Evolutionary conservation across 2,888 invertebrate genomes (phyloP).

Genomic region (Tinea semifulvella): DNA sequence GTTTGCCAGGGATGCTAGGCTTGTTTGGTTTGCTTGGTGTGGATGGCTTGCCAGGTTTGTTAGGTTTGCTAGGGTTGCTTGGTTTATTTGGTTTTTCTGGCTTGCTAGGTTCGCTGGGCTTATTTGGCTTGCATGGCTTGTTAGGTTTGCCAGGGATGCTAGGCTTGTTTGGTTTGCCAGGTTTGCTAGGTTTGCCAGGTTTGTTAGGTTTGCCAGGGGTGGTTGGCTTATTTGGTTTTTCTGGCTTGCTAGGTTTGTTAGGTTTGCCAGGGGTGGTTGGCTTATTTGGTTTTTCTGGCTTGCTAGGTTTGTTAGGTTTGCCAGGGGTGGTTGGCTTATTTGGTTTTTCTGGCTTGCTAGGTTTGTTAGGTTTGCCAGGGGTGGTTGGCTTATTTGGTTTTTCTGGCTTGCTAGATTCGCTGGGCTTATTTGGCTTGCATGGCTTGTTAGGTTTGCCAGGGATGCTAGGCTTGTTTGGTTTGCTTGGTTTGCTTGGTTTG

Average conservation of each 20-base stretch:
- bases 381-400: slow-evolving; percentile 12
- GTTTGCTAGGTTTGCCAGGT: slow-evolving; percentile 10
- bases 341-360: slow-evolving; percentile 3
- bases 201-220: slow-evolving; percentile 7
- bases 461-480: slow-evolving; percentile 11
- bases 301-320: slow-evolving; percentile 25
- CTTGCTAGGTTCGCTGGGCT: background rate
- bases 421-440: slow-evolving; percentile 3
- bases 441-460: slow-evolving; percentile 14
- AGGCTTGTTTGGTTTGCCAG: slow-evolving; percentile 18
- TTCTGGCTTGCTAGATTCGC: slow-evolving; percentile 13
- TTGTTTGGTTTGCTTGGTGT: slow-evolving; percentile 11
- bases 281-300: slow-evolving; percentile 28
- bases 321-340: background rate
- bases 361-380: slow-evolving; percentile 9
- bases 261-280: slow-evolving; percentile 37
- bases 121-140: background rate
- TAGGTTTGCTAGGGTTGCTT: slow-evolving; percentile 5
- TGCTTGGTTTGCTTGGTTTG: slow-evolving; percentile 5
- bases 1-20: slow-evolving; percentile 9
- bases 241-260: slow-evolving; percentile 36
- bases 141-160: background rate
- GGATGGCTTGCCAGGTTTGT: slow-evolving; percentile 5
- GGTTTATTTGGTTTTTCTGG: slow-evolving; percentile 9
- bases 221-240: slow-evolving; percentile 5